phyloP scores from a whole-genome alignment of 2,797 vertebrate genomes.

The Mormyrops boulengeri region DNA sequence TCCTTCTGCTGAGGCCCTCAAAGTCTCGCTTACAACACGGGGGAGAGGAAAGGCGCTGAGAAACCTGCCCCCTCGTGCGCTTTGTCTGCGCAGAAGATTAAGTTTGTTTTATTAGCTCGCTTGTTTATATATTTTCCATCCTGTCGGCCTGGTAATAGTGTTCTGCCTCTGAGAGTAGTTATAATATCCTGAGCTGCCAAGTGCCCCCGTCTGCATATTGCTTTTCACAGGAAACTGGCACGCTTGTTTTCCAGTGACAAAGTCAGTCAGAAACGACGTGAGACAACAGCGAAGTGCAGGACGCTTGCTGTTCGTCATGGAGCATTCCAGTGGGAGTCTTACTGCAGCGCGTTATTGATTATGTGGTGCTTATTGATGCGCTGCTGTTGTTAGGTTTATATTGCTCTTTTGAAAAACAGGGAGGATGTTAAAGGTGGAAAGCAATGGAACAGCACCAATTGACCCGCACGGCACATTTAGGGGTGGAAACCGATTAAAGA shows the following conservation, averaged over 20 bases:
- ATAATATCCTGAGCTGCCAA: background rate
- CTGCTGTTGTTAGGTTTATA: background rate
- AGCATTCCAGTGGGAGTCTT: background rate
- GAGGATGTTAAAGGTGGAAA: background rate
- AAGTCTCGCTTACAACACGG: background rate
- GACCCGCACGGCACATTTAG: background rate
- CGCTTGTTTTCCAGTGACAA: background rate
- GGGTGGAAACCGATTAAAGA: background rate
- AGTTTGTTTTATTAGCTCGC: background rate
- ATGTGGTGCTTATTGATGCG: background rate
- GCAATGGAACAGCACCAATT: background rate
- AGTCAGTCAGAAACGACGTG: background rate
- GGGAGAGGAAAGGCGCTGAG: background rate
- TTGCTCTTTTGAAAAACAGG: background rate
- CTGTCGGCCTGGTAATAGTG: background rate
- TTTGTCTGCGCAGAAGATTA: background rate
- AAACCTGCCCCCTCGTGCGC: background rate
- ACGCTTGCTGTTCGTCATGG: background rate
- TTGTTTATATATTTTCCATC: constrained; percentile 1
- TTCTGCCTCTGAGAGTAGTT: background rate
- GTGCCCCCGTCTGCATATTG: background rate
- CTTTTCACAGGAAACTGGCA: background rate
- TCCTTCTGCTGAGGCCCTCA: background rate
- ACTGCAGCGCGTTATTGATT: background rate
- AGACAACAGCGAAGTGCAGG: background rate